A percentile compares a stretch with the other conserved stretches of the same genome.
Evolutionary conservation across 2,888 invertebrate species (phyloP).

Genomic region (Archips crataeganus): DNA sequence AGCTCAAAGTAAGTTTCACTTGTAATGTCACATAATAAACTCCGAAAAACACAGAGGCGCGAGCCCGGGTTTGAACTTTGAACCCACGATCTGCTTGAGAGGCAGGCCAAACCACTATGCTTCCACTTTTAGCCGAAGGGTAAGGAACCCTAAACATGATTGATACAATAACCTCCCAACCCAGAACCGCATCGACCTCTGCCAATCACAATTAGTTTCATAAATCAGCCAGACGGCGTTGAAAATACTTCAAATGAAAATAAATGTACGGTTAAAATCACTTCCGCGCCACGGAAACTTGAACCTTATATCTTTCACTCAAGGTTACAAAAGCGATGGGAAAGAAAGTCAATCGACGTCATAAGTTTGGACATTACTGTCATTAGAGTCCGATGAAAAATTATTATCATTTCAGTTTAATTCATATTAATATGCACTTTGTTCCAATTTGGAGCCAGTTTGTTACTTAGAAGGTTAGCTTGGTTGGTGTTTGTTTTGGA

Average conservation of each 20-base stretch:
- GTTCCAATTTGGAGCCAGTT: background rate
- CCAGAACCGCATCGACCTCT: constrained; percentile 28
- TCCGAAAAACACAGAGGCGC: too few relatives aligned
- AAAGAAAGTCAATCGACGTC: background rate
- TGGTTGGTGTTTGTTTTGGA: background rate
- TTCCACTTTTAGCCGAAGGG: too few relatives aligned
- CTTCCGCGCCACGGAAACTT: background rate
- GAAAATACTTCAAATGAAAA: constrained; percentile 32
- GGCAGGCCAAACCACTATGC: too few relatives aligned
- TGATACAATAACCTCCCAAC: background rate
- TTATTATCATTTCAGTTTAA: constrained; percentile 31
- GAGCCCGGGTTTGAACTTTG: too few relatives aligned
- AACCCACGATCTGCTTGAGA: too few relatives aligned
- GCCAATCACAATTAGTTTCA: constrained; percentile 36
- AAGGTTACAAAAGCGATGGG: background rate
- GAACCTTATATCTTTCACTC: background rate
- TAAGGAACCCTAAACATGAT: background rate
- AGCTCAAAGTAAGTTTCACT: too few relatives aligned
- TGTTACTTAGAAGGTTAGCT: background rate
- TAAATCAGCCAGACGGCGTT: constrained; percentile 23
- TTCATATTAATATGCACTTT: constrained; percentile 21
- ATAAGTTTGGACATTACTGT: constrained; percentile 24
- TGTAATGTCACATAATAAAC: too few relatives aligned
- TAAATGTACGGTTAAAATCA: constrained; percentile 20
- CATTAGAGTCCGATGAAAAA: constrained; percentile 26